Conservation (phyloP, 2,888 invertebrate species). For the Ditula angustiorana region DNA sequence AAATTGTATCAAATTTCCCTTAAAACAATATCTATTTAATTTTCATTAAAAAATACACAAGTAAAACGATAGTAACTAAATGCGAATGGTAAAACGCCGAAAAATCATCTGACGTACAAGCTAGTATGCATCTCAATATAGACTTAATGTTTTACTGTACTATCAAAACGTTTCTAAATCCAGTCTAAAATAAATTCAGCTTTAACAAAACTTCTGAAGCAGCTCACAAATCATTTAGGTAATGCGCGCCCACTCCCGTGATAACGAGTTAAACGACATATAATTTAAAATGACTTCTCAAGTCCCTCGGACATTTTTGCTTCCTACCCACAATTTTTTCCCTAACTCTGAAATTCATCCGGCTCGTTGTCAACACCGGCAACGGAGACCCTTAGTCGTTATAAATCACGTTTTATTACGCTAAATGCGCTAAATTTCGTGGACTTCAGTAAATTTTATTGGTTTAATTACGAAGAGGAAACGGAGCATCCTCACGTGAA, state of each 20-base stretch:
- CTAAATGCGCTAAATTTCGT: conserved; percentile 57
- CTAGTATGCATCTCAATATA: too few relatives aligned
- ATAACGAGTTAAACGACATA: conserved; percentile 31
- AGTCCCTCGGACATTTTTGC: conserved; percentile 19
- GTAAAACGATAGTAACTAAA: too few relatives aligned
- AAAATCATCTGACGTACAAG: too few relatives aligned
- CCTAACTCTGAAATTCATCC: conserved; percentile 68
- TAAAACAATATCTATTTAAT: too few relatives aligned
- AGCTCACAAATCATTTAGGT: conserved; percentile 8
- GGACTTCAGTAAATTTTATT: conserved; percentile 52
- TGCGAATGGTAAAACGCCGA: too few relatives aligned
- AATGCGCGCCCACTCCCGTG: conserved; percentile 3
- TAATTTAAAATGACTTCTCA: conserved; percentile 20
- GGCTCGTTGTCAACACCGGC: conserved; percentile 49
- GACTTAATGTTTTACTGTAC: too few relatives aligned
- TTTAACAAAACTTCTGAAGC: not conserved
- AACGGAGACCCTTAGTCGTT: conserved; percentile 38
- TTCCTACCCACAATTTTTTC: conserved; percentile 54
- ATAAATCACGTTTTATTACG: conserved; percentile 70
- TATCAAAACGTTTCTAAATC: too few relatives aligned
- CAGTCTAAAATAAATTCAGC: too few relatives aligned
- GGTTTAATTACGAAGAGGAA: conserved; percentile 51
- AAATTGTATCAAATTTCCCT: too few relatives aligned
- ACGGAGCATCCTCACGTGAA: conserved; percentile 43
- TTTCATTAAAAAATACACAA: too few relatives aligned